These are phyloP conservation scores for Acrobasis consociella DNA, from an alignment of 2,888 invertebrate genomes.

Conservation along the genomic window DNA sequence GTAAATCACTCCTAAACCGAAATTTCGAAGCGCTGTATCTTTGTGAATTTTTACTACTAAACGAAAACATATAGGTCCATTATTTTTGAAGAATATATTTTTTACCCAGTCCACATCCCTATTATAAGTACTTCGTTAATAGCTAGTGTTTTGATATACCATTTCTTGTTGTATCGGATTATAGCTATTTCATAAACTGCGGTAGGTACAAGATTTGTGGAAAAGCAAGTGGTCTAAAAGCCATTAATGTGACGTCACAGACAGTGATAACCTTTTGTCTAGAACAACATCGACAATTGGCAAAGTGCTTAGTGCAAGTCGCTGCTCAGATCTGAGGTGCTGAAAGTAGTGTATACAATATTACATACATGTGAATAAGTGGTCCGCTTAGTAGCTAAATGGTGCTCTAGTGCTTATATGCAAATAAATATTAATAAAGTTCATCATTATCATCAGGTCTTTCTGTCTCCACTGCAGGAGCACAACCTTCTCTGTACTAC, in stretches of 20 bases:
- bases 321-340: neutral
- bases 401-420: neutral
- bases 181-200: neutral
- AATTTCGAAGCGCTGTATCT: no score
- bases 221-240: slow-evolving; percentile 3
- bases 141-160: no score
- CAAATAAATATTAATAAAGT: neutral
- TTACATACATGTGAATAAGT: neutral
- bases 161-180: neutral
- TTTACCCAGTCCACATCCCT: no score
- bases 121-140: no score
- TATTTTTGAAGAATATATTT: no score
- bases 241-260: slow-evolving; percentile 6
- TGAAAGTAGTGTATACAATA: neutral
- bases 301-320: slow-evolving; percentile 8
- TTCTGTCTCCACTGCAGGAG: no score
- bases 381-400: neutral
- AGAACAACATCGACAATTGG: slow-evolving; percentile 4
- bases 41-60: no score
- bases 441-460: neutral
- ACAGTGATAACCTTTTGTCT: neutral
- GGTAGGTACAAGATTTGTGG: neutral
- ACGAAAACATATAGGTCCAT: no score
- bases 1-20: no score
- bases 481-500: no score